Base-by-base conservation (phyloP, 2,888 invertebrate species). In the Podotricha telesiphe region DNA sequence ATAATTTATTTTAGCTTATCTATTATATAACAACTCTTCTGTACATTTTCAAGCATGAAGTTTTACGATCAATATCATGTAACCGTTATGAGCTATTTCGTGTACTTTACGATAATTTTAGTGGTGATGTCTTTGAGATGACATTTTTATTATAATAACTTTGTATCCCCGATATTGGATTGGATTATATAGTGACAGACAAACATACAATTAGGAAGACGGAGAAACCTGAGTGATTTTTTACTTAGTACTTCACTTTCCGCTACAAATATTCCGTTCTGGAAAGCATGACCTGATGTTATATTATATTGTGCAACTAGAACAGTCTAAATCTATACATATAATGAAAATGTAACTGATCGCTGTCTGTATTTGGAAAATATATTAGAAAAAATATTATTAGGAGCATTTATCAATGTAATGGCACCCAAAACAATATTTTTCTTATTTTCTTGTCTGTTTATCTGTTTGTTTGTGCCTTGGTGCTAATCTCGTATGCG, bases 1-100 rank as follows among this genome's bases (percentile, higher is more conserved):
- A 17, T n/a, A 17, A 11, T 17, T 47, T 34, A 17, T 34, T 48
- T 5, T 28, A 11, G 1, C 48, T 20, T 10, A 20, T 62, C 50
- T 62, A 50, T 48, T 37, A 37, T 3, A n/a, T 17, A 19, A 34
- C 5, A 1, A 19, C 1, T 37, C 50, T 20, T 34, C 19, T 34
- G 11, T 34, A 37, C 15, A 50, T 50, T 62, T 34, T 50, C 4
- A 50, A 50, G 37, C 19, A 47, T 37, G 62, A 19, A 34, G 15
- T 37, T 51, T 64, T 53, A 53, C 20, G 61, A 61, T 62, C 37
- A 47, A 61, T 61, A 65, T 50, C 45, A 51, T 63, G 34, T 62
- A 50, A 45, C 68, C 64, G 58, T 70, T 72, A 74, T 69, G 69
- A 66, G 70, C 70, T 62, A 70, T 72, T 67, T 47, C 40, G 42